Conservation (phyloP, 2,113 vertebrate genomes). For the Paramormyrops kingsleyae region DNA sequence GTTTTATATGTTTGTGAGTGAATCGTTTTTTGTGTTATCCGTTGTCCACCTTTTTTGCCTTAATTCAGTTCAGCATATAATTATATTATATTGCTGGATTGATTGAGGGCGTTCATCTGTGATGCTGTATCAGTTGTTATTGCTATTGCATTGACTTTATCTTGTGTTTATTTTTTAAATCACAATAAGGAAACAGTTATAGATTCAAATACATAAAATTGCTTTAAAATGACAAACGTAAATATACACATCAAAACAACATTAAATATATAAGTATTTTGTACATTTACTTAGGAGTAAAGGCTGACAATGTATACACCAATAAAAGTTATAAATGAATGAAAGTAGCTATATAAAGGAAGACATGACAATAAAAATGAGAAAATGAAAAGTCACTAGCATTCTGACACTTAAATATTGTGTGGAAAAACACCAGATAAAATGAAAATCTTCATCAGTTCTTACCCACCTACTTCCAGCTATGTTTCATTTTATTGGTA, state of each 20-base stretch:
- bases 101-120: background rate
- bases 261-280: background rate
- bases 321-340: background rate
- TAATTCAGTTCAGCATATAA: slow-evolving; percentile 10
- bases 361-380: background rate
- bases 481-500: background rate
- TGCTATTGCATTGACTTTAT: background rate
- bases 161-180: background rate
- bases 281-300: background rate
- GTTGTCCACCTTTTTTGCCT: background rate
- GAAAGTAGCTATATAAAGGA: background rate
- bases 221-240: background rate
- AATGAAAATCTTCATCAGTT: background rate
- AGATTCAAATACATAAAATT: background rate
- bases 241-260: background rate
- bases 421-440: background rate
- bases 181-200: background rate
- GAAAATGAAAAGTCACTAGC: background rate
- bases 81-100: slow-evolving; percentile 1
- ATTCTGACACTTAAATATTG: background rate
- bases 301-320: background rate
- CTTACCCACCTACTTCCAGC: background rate
- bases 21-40: slow-evolving; percentile 5
- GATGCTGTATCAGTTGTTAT: background rate
- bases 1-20: slow-evolving; percentile 11